phyloP scores from a whole-genome alignment of 2,113 vertebrate species.

The Rhinolophus sinicus region DNA sequence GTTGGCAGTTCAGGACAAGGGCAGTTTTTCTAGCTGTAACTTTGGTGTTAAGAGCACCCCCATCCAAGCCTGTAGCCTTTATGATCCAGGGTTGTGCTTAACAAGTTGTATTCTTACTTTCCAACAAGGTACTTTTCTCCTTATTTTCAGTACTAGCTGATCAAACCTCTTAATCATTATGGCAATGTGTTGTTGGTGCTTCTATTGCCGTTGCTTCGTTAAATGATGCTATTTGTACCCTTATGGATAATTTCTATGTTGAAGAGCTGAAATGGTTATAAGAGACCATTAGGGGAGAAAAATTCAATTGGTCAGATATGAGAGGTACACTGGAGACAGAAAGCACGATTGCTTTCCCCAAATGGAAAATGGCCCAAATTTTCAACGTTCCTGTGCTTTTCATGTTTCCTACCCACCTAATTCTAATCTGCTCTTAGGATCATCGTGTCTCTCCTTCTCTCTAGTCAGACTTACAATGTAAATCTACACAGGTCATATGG shows the following conservation, averaged over 20 bases:
- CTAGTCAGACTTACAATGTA: neutral
- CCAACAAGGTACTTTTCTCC: slow-evolving; percentile 36
- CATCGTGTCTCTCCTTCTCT: neutral
- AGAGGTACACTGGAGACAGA: neutral
- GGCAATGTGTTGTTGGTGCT: slow-evolving; percentile 40
- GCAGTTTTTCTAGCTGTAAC: slow-evolving; percentile 48
- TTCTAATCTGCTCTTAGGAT: neutral
- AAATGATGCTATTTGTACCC: slow-evolving; percentile 57
- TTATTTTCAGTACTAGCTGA: slow-evolving; percentile 69
- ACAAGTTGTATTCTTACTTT: slow-evolving; percentile 54
- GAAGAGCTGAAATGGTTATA: slow-evolving; percentile 44
- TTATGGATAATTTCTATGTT: slow-evolving; percentile 61
- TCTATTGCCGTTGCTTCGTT: slow-evolving; percentile 49
- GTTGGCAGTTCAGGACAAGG: slow-evolving; percentile 30
- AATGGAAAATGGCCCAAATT: slow-evolving; percentile 53
- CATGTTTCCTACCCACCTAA: slow-evolving; percentile 30
- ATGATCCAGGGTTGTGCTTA: slow-evolving; percentile 33
- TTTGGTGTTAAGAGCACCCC: slow-evolving; percentile 22
- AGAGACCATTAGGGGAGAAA: slow-evolving; percentile 47
- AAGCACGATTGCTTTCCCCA: slow-evolving; percentile 56
- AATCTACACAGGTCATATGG: neutral
- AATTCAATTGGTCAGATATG: slow-evolving; percentile 44
- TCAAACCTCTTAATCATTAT: slow-evolving; percentile 60
- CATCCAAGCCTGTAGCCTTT: neutral
- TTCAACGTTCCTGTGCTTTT: slow-evolving; percentile 23